Percentiles rank a stretch among this genome's conserved stretches.
Conservation (phyloP, 2,888 invertebrate species). For the Drosophila siamana region DNA sequence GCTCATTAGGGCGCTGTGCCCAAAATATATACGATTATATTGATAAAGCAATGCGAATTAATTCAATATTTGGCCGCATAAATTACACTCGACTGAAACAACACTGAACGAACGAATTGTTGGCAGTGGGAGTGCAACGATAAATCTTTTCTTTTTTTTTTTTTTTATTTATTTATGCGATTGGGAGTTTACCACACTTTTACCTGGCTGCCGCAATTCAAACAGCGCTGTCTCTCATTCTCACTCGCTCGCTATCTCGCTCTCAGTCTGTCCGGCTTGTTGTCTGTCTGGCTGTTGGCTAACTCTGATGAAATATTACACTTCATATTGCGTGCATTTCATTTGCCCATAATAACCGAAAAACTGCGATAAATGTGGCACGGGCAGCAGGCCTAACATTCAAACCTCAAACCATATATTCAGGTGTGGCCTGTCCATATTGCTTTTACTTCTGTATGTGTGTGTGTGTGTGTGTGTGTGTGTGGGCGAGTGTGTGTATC, state of each 20-base stretch:
- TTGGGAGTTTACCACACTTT: constrained; percentile 10
- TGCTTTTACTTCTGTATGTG: constrained; percentile 15
- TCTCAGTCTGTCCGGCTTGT: constrained; percentile 18
- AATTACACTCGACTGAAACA: constrained; percentile 43
- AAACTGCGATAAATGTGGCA: constrained; percentile 57
- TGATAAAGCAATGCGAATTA: constrained; percentile 64
- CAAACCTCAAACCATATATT: constrained; percentile 18
- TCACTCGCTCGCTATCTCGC: too few species aligned
- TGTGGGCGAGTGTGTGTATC: constrained; percentile 13
- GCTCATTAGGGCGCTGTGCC: constrained; percentile 48
- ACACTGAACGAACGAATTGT: constrained; percentile 10
- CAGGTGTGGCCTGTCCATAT: constrained; percentile 27
- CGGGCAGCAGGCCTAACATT: neutral
- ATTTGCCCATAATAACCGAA: constrained; percentile 71
- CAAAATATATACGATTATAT: constrained; percentile 39
- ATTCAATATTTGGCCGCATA: constrained; percentile 60
- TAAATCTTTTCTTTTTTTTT: constrained; percentile 41
- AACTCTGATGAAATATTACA: constrained; percentile 73
- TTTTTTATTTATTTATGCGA: constrained; percentile 4
- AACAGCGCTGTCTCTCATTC: neutral
- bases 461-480: constrained; percentile 18
- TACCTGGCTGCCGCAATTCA: constrained; percentile 35
- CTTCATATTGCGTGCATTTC: constrained; percentile 68
- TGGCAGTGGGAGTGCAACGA: constrained; percentile 26
- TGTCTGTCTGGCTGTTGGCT: too few species aligned